Evolutionary conservation across 2,797 vertebrate species (phyloP), one percentile per base, ranked within the genome.

Genomic region (Pseudomugil gertrudae): DNA sequence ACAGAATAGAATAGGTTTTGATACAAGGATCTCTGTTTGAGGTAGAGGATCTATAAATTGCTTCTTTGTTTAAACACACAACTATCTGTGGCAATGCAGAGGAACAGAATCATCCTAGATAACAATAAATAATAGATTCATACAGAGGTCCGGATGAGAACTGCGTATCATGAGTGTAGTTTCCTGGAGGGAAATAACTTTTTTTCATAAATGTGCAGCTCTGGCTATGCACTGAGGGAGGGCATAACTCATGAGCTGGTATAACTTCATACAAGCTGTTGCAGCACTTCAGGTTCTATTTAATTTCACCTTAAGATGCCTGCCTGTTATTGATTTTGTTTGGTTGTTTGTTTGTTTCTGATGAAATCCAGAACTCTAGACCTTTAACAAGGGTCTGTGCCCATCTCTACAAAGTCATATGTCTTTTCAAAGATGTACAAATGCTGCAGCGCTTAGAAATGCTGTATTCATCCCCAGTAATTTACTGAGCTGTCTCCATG

Each of bases 401-500:
- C 43, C 48, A n/a, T 29, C 57, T 58, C 52, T 72, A 64, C 48
- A 69, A 14, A 70, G 58, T 55, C 47, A 45, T 73, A 52, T 26
- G 57, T 80, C 59, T 80, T 65, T 35, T 52, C 27, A 64, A 51
- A 55, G 29, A 5, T 29, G 57, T 52, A 54, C n/a, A n/a, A n/a
- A n/a, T n/a, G 58, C 61, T 4, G 21, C 67, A 14, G 65, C 21
- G 1, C 66, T 78, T 59, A 59, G 71, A 53, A 61, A 47, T 43
- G 60, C 38, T 0, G 19, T 21, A 40, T 74, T 74, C 59, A 71
- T 80, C 84, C 82, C 69, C 71, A 72, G 68, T 77, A 63, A 85
- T 87, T 85, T 84, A 74, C 65, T 2, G 21, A 76, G 65, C 71
- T 72, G 69, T 76, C 73, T 62, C 53, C 62, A 72, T 81, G 84